These are phyloP conservation scores for Dipodomys ordii DNA, from an alignment of 2,113 vertebrate genomes.

Conservation along the genomic window DNA sequence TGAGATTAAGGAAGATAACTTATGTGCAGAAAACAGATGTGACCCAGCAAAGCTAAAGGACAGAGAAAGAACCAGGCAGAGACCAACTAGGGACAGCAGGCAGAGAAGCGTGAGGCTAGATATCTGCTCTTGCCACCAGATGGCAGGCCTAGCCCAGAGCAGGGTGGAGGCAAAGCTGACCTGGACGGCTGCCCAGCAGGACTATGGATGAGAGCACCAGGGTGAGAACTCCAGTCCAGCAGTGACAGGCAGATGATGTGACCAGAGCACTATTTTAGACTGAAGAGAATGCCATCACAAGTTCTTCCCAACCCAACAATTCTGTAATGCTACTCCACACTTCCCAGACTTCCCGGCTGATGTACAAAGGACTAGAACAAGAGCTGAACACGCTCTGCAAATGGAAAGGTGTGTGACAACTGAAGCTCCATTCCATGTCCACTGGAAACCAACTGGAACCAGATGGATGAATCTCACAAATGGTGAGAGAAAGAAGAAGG, in stretches of 20 bases:
- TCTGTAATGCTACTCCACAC: not conserved
- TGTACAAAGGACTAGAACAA: not conserved
- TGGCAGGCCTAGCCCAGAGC: slow-evolving; percentile 20
- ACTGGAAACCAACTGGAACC: not conserved
- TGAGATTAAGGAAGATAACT: not conserved
- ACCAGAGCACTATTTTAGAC: not conserved
- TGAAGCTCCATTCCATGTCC: not conserved
- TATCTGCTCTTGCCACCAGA: slow-evolving; percentile 33
- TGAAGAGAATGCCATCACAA: not conserved
- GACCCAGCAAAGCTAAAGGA: not conserved
- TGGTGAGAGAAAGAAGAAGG: not conserved
- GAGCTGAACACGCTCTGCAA: not conserved
- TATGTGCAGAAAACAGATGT: not conserved
- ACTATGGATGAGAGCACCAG: not conserved
- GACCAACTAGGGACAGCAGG: not conserved
- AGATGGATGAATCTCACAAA: not conserved
- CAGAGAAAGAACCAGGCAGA: not conserved
- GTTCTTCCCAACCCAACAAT: not conserved
- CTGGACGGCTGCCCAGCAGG: not conserved
- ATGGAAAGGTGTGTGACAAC: not conserved
- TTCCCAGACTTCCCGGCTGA: not conserved
- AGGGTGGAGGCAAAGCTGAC: not conserved
- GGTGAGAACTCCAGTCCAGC: not conserved
- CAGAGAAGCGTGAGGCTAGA: not conserved
- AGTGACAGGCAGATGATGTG: too few species aligned